phyloP scores from a whole-genome alignment of 2,888 invertebrate species.

The Amiota mariae region DNA sequence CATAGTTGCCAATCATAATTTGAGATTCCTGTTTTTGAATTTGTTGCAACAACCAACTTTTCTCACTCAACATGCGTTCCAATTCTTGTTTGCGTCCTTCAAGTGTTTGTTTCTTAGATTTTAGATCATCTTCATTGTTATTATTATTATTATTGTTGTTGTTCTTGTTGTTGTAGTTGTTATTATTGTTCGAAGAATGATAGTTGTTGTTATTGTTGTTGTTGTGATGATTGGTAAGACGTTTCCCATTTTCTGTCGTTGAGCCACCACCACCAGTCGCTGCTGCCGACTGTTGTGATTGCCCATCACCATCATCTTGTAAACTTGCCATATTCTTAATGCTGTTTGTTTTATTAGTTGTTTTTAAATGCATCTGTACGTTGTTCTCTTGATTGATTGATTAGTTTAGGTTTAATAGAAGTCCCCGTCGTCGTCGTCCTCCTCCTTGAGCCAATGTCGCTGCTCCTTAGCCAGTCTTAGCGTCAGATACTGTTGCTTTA shows the following conservation, averaged over 20 bases:
- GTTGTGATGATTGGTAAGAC: background rate
- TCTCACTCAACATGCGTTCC: conserved; percentile 71
- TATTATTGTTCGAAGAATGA: conserved; percentile 40
- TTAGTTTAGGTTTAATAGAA: conserved; percentile 20
- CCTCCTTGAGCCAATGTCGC: too few relatives aligned
- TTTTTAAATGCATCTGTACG: conserved; percentile 62
- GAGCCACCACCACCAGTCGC: background rate
- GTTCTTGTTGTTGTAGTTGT: conserved; percentile 43
- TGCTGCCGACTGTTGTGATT: conserved; percentile 34
- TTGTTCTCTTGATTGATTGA: background rate
- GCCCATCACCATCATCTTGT: conserved; percentile 52
- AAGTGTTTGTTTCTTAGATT: conserved; percentile 63
- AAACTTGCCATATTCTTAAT: conserved; percentile 62
- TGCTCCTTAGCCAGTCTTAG: too few relatives aligned
- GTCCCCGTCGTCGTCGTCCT: too few relatives aligned
- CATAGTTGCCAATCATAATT: conserved; percentile 70
- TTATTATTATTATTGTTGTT: conserved; percentile 53
- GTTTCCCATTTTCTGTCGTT: background rate
- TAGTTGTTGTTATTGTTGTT: conserved; percentile 32
- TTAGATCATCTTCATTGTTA: conserved; percentile 50
- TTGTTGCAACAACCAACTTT: conserved; percentile 71
- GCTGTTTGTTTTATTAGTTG: conserved; percentile 38
- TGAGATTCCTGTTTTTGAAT: conserved; percentile 72
- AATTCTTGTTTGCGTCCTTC: conserved; percentile 69
- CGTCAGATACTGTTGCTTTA: too few relatives aligned